Evolutionary conservation across 1,140 invertebrate genomes (phyloP), one percentile per base, ranked within the genome.

Genomic region (Glossosoma conforme): DNA sequence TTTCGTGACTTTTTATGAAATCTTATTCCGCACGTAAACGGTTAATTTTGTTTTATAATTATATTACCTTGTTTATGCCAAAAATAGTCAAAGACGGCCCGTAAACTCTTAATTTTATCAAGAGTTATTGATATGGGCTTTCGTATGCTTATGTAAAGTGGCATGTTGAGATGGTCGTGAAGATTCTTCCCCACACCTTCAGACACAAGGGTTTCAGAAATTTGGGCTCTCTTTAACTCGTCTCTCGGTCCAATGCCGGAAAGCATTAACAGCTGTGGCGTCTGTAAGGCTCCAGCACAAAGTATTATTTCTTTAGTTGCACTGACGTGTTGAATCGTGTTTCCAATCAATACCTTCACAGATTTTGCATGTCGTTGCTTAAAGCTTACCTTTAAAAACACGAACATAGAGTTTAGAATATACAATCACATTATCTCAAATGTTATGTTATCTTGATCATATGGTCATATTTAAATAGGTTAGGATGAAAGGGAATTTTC

Each of bases 131-230:
- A 85, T 25, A 83, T 69, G 0, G 78, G 75, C 11, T 71, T 67
- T 45, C 78, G 68, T 19, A 86, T 69, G 44, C 80, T 81, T 1
- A 86, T 76, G 49, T 81, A 87, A 0, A 87, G 54, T 0, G 85
- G 84, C 48, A 85, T 63, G 61, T 84, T 81, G 53, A 87, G 67
- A 58, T 90, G 87, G 60, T 91, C 87, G 54, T 86, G 82, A 0
- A 86, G 62, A 56, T 85, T 84, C 24, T 67, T 63, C 0, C 84
- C 85, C 1, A 86, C 80, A n/a, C 61, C 49, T 3, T 76, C 68
- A 25, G 80, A 65, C 35, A 79, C 63, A n/a, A 64, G 61, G 36
- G 80, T 63, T 1, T 76, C 28, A 0, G 73, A 61, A 59, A 85
- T 77, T 64, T 72, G 44, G n/a, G 70, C 65, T 60, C 67, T 70